phyloP scores from a whole-genome alignment of 2,797 vertebrate genomes.

The Melanotaenia pygmaea region DNA sequence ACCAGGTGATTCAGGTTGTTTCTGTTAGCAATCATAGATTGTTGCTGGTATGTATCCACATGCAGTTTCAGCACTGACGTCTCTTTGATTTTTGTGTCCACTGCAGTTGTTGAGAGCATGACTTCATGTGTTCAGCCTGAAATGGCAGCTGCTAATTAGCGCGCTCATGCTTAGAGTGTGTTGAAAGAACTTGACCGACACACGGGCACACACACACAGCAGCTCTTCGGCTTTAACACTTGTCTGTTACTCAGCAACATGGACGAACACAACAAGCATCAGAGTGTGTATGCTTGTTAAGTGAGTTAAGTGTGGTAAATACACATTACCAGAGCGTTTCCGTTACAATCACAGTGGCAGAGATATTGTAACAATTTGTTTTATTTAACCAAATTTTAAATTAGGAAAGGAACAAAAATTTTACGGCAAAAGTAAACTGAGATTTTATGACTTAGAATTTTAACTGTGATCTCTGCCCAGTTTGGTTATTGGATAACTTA shows the following conservation, averaged over 20 bases:
- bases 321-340: constrained; percentile 13
- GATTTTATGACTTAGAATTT: neutral
- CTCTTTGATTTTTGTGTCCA: constrained; percentile 18
- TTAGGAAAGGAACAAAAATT: neutral
- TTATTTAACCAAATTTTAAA: neutral
- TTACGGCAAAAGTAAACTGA: neutral
- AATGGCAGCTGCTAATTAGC: constrained; percentile 62
- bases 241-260: constrained; percentile 67
- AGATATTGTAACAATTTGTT: neutral
- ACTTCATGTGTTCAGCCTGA: constrained; percentile 44
- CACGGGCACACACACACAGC: constrained; percentile 43
- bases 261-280: constrained; percentile 48
- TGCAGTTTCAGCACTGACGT: constrained; percentile 11
- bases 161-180: constrained; percentile 32
- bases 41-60: constrained; percentile 24
- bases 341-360: constrained; percentile 22
- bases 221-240: constrained; percentile 59
- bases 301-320: constrained; percentile 42
- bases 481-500: neutral
- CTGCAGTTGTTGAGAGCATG: constrained; percentile 26
- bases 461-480: neutral
- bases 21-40: constrained; percentile 30
- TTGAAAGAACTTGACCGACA: constrained; percentile 38
- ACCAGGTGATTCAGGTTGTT: constrained; percentile 43
- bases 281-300: constrained; percentile 32